Evolutionary conservation across 2,888 invertebrate genomes (phyloP).

Genomic region (Crocallis elinguaria): DNA sequence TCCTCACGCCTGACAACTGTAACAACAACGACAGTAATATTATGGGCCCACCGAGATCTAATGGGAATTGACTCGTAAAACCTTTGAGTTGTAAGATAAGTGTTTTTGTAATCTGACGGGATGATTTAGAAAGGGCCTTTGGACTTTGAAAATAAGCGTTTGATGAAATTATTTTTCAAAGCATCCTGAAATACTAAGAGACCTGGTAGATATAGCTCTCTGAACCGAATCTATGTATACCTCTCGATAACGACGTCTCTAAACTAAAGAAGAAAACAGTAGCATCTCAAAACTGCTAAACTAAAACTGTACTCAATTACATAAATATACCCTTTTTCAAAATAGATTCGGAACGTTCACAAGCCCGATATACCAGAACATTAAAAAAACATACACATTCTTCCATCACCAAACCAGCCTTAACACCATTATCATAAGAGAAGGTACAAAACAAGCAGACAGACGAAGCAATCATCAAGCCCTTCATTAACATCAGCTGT

Average conservation of each 20-base stretch:
- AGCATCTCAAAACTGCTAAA: too few relatives aligned
- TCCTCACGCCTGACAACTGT: conserved; percentile 37
- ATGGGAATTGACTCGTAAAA: conserved; percentile 30
- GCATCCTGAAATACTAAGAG: too few relatives aligned
- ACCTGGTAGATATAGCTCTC: too few relatives aligned
- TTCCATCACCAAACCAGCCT: conserved; percentile 2
- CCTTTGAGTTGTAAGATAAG: conserved; percentile 18
- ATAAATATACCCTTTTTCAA: too few relatives aligned
- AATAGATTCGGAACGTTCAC: too few relatives aligned
- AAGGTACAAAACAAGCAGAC: conserved; percentile 6
- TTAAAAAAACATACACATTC: neutral
- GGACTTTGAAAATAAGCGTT: neutral
- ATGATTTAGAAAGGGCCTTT: conserved; percentile 19
- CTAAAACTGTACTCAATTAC: too few relatives aligned
- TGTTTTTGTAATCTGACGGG: conserved; percentile 25
- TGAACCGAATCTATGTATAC: too few relatives aligned
- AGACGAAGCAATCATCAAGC: conserved; percentile 17
- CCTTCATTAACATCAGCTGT: conserved; percentile 41
- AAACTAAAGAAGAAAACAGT: too few relatives aligned
- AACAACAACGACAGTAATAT: conserved; percentile 36
- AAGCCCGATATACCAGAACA: too few relatives aligned
- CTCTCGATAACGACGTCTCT: too few relatives aligned
- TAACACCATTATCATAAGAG: neutral
- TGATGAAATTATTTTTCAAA: neutral
- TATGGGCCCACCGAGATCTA: conserved; percentile 19